Percentiles rank a stretch among this genome's conserved stretches.
phyloP scores from a whole-genome alignment of 1,140 invertebrate genomes.

The Lepidurus couesii region DNA sequence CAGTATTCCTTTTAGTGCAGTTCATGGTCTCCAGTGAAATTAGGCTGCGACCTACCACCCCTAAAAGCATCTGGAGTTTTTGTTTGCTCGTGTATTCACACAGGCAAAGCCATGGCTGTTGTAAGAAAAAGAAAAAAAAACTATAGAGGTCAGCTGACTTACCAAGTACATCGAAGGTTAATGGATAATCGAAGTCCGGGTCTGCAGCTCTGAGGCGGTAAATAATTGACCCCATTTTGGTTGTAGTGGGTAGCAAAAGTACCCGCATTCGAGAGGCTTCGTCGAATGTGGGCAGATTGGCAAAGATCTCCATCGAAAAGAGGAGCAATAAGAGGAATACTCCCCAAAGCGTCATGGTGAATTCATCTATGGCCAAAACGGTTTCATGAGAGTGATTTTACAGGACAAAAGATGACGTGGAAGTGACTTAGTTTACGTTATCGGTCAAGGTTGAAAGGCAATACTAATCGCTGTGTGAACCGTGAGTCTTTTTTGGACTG shows the following conservation, averaged over 20 bases:
- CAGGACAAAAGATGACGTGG: background rate
- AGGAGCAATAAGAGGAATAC: background rate
- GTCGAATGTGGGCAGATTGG: constrained; percentile 69
- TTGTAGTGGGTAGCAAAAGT: constrained; percentile 71
- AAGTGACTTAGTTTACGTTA: background rate
- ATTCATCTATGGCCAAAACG: background rate
- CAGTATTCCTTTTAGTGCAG: constrained; percentile 72
- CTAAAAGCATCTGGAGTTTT: constrained; percentile 39
- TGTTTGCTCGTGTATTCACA: background rate
- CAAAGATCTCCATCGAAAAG: constrained; percentile 35
- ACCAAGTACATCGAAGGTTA: constrained; percentile 71
- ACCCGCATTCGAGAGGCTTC: constrained; percentile 69
- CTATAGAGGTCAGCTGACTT: constrained; percentile 39
- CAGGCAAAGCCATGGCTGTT: constrained; percentile 24
- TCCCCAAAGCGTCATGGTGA: background rate
- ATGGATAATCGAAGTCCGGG: constrained; percentile 76
- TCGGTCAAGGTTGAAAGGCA: background rate
- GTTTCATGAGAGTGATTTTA: background rate
- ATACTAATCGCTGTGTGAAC: background rate
- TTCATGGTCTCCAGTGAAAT: constrained; percentile 69
- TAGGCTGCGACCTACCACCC: constrained; percentile 59
- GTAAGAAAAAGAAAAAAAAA: constrained; percentile 29
- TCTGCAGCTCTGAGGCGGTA: constrained; percentile 79
- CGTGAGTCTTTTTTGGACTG: background rate
- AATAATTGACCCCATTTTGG: constrained; percentile 70